Conservation (phyloP, 2,113 vertebrate genomes). For the Irena cyanogastra region DNA sequence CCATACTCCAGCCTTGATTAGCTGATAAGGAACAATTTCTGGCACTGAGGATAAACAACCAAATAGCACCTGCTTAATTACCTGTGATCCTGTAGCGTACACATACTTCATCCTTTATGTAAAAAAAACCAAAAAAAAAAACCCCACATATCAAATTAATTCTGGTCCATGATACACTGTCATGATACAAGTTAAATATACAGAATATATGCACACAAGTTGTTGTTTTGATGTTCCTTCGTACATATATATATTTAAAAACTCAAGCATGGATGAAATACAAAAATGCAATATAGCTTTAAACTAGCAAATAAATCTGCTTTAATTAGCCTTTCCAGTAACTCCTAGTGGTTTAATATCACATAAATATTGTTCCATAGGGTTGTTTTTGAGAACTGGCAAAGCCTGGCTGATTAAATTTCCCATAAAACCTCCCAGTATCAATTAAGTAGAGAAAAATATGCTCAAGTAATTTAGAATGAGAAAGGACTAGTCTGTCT, state of each 20-base stretch:
- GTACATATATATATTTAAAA: neutral
- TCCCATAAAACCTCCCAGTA: neutral
- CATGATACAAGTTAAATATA: neutral
- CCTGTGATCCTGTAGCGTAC: neutral
- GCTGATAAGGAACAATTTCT: neutral
- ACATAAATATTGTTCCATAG: slow-evolving; percentile 10
- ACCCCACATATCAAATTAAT: neutral
- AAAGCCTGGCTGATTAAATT: slow-evolving; percentile 5
- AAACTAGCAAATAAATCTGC: neutral
- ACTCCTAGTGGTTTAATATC: slow-evolving; percentile 1
- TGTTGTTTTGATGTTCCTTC: neutral
- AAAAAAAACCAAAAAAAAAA: neutral
- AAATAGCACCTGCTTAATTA: neutral
- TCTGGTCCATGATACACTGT: neutral
- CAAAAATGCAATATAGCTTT: neutral
- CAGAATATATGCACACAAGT: neutral
- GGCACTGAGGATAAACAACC: neutral
- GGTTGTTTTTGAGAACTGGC: neutral
- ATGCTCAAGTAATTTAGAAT: neutral
- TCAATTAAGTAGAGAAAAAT: slow-evolving; percentile 22
- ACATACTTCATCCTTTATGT: neutral
- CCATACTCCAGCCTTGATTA: neutral
- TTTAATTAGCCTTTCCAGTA: slow-evolving; percentile 25
- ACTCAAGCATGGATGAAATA: neutral
- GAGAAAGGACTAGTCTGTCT: neutral